phyloP scores from a whole-genome alignment of 2,888 invertebrate genomes.

The Drosophila mimetica region DNA sequence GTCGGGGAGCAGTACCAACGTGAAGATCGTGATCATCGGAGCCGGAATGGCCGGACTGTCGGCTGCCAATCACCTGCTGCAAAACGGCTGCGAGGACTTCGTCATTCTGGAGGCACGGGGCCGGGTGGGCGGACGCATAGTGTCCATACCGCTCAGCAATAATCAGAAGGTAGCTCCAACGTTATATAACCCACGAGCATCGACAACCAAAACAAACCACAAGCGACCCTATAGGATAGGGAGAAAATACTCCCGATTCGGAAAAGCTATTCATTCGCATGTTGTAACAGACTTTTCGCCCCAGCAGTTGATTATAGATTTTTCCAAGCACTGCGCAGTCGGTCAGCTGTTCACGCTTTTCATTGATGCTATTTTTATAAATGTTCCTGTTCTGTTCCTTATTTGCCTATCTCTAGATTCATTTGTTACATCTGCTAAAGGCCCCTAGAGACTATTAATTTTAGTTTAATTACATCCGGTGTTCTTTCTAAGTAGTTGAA shows the following conservation, averaged over 20 bases:
- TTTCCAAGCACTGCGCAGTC: conserved; percentile 42
- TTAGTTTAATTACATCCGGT: neutral
- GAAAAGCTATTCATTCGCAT: neutral
- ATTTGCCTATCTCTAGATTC: neutral
- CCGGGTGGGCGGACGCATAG: conserved; percentile 92
- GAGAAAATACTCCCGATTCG: neutral
- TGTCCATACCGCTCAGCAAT: conserved; percentile 89
- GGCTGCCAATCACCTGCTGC: conserved; percentile 92
- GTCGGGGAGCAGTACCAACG: conserved; percentile 80
- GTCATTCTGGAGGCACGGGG: conserved; percentile 92
- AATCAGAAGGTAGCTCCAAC: conserved; percentile 83
- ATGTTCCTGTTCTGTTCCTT: conserved; percentile 19
- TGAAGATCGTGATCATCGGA: conserved; percentile 92
- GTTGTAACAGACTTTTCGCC: conserved; percentile 19
- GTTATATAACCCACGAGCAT: conserved; percentile 15
- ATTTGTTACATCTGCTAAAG: neutral
- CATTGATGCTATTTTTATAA: conserved; percentile 22
- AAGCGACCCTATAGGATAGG: neutral
- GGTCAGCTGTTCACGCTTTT: conserved; percentile 24
- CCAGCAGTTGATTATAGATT: conserved; percentile 41
- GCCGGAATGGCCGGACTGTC: conserved; percentile 93
- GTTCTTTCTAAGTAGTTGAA: neutral
- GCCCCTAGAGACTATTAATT: neutral
- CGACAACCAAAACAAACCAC: neutral
- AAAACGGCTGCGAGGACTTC: conserved; percentile 92